These are phyloP conservation scores for Dasyprocta punctata DNA, from an alignment of 2,113 vertebrate genomes.

Conservation along the genomic window DNA sequence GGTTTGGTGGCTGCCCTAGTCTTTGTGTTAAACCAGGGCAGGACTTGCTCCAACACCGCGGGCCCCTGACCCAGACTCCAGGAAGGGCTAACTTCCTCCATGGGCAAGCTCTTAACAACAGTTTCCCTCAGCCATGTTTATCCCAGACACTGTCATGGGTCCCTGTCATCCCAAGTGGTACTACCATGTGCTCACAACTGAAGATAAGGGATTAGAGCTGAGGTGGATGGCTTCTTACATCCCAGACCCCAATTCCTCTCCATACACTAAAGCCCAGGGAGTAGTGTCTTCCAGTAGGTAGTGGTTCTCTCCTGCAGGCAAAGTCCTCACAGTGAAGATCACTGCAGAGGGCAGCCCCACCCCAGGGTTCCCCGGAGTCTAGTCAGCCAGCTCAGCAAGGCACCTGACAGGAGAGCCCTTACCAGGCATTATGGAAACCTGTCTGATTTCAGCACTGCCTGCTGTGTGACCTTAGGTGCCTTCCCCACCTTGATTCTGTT, in stretches of 20 bases:
- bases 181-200: not conserved
- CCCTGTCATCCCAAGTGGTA: not conserved
- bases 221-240: not conserved
- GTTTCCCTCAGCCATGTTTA: not conserved
- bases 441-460: not conserved
- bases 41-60: not conserved
- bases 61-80: not conserved
- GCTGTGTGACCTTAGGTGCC: not conserved
- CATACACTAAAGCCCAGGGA: not conserved
- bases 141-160: not conserved
- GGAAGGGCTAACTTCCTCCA: not conserved
- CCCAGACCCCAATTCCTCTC: not conserved
- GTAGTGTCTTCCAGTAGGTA: rapidly evolving
- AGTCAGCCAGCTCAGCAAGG: not conserved
- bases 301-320: no score
- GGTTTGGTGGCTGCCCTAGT: not conserved
- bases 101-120: not conserved
- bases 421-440: not conserved
- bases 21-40: not conserved
- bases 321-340: not conserved
- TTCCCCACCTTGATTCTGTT: not conserved
- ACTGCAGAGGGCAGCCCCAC: no score
- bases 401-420: not conserved
- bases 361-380: rapidly evolving
- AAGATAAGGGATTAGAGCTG: not conserved